Base-by-base conservation (phyloP, 2,113 vertebrate species). In the Elachura formosa region DNA sequence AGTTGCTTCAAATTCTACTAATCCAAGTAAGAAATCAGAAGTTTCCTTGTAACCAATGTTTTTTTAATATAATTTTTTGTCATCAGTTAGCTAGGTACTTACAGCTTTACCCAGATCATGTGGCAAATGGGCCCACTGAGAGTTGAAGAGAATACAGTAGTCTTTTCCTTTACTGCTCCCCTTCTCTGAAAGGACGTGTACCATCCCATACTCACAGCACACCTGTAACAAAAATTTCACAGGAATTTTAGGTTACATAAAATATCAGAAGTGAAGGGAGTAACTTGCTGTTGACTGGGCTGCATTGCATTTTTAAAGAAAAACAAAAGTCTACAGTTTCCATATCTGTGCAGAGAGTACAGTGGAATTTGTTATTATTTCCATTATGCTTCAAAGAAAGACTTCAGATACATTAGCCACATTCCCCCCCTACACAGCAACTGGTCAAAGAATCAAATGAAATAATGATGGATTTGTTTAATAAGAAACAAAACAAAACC, bases 121-220 rank as follows among this genome's bases (percentile, higher is more conserved):
- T 2, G 99, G 99, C 96, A 99, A 97, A 91, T 97, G 98, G 10
- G 99, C 99, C 99, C 99, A 99, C 90, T 98, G 98, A 0, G 99
- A 98, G 95, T 99, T 99, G 98, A 99, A 99, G 87, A 99, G 98
- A 84, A 99, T 98, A 94, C 99, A 99, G 96, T 99, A 99, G 97
- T 99, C 99, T 94, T 98, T 99, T 86, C 98, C 98, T 93, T 94
- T 97, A 93, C 93, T 97, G 58, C 96, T 96, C 10, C 97, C 97
- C 12, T 93, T 95, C 84, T 99, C 98, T 1, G 98, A 94, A 41
- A 98, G 98, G 97, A 99, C 99, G 11, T 98, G 99, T 29, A 99
- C 98, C 98, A 99, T 98, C 62, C 99, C 99, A 17, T 99, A 98
- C 88, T 99, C 99, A 8, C 98, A 98, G 72, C 97, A 96, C 73